A percentile compares a stretch with the other conserved stretches of the same genome.
These are phyloP conservation scores for Diadumene lineata DNA, from an alignment of 92 coral and sea anemone genomes.

Conservation along the genomic window DNA sequence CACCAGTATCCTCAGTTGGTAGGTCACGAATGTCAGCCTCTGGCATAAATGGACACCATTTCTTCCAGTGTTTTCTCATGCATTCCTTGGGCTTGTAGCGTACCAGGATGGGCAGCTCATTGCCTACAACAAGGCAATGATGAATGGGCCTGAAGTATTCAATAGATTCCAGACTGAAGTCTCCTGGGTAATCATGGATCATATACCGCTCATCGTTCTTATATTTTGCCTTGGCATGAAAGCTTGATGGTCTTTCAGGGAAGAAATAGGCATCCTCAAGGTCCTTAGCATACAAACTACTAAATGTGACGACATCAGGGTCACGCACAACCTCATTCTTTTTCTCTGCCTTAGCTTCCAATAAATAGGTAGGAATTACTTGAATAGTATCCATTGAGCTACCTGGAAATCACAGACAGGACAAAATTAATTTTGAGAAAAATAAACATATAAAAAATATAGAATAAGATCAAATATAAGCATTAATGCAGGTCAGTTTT, in stretches of 20 bases:
- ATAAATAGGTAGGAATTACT: too few relatives aligned
- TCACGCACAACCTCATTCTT: too few relatives aligned
- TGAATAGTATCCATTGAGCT: too few relatives aligned
- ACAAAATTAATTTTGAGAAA: too few relatives aligned
- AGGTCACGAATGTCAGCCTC: slow-evolving; percentile 64
- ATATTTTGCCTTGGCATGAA: slow-evolving; percentile 60
- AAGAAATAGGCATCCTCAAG: slow-evolving; percentile 66
- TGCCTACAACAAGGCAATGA: slow-evolving; percentile 74
- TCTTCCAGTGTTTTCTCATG: slow-evolving; percentile 68
- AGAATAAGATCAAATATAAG: too few relatives aligned
- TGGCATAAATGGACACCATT: slow-evolving; percentile 71
- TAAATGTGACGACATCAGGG: slow-evolving; percentile 55
- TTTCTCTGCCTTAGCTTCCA: too few relatives aligned
- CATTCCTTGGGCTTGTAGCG: slow-evolving; percentile 11
- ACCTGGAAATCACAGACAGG: too few relatives aligned
- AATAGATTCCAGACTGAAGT: slow-evolving; percentile 13
- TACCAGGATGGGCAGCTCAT: slow-evolving; percentile 64
- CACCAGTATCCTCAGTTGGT: slow-evolving; percentile 69
- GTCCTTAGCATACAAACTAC: slow-evolving; percentile 65
- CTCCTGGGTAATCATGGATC: slow-evolving; percentile 57
- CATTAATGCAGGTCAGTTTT: too few relatives aligned
- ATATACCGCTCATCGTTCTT: slow-evolving; percentile 65
- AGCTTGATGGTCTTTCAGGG: slow-evolving; percentile 72
- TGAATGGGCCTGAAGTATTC: slow-evolving; percentile 61
- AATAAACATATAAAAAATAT: too few relatives aligned